Evolutionary conservation across 2,113 vertebrate species (phyloP).

Genomic region (Paralichthys olivaceus): DNA sequence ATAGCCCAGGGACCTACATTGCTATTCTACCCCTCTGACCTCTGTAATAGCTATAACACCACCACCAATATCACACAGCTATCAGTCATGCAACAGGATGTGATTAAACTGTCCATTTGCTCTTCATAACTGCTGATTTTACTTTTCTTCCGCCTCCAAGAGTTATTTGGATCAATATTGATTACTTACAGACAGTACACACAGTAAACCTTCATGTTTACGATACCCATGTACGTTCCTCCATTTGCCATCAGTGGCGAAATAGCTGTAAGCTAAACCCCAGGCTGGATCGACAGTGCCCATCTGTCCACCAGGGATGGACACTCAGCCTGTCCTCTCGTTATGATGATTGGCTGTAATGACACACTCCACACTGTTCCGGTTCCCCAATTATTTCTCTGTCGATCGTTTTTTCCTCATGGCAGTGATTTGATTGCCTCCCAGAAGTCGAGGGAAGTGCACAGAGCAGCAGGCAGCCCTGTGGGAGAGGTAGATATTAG

Average conservation of each 20-base stretch:
- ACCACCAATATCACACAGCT: slow-evolving; percentile 8
- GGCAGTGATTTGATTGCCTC: slow-evolving; percentile 75
- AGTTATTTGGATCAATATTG: slow-evolving; percentile 34
- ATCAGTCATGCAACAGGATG: slow-evolving; percentile 38
- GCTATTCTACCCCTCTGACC: slow-evolving; percentile 29
- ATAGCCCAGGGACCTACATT: slow-evolving; percentile 10
- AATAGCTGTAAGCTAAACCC: slow-evolving; percentile 55
- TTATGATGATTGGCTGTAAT: slow-evolving; percentile 77
- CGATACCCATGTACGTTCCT: slow-evolving; percentile 3
- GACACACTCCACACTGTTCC: slow-evolving; percentile 68
- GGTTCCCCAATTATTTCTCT: slow-evolving; percentile 70
- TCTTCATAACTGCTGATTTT: slow-evolving; percentile 7
- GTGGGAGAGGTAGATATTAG: slow-evolving; percentile 44
- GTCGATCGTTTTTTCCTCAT: slow-evolving; percentile 66
- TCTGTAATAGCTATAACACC: slow-evolving; percentile 18
- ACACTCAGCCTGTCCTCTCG: slow-evolving; percentile 59
- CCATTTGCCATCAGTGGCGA: slow-evolving; percentile 46
- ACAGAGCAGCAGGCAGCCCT: slow-evolving; percentile 43
- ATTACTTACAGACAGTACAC: slow-evolving; percentile 28
- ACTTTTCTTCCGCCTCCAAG: not conserved
- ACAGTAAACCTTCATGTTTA: slow-evolving; percentile 19
- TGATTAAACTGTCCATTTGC: slow-evolving; percentile 24
- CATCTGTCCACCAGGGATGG: slow-evolving; percentile 63
- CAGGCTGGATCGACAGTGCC: slow-evolving; percentile 34
- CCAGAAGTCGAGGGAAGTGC: slow-evolving; percentile 51